Evolutionary conservation across 2,888 invertebrate genomes (phyloP), one percentile per base, ranked within the genome.

Genomic region (Teleiodes luculella): DNA sequence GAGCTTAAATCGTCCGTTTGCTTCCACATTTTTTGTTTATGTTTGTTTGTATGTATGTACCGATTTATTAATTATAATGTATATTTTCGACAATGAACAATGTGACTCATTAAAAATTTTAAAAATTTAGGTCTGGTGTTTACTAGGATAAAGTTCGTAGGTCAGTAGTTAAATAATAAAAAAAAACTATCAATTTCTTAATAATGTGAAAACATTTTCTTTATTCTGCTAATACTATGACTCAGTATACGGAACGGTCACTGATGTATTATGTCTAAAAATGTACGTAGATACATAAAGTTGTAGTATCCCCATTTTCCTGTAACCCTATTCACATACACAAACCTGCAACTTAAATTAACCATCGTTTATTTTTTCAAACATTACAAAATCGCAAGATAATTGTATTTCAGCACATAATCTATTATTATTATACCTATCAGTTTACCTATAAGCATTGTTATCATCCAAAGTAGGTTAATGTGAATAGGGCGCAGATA

Each of bases 401-500:
- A 36, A 5, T 3, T 37, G 2, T 14, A 2, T 37, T 16, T 37
- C 36, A n/a, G n/a, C n/a, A n/a, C n/a, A n/a, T n/a, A n/a, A n/a
- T n/a, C n/a, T n/a, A n/a, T n/a, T 37, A n/a, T 3, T 39, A 18
- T 39, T 16, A 3, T 16, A 18, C 10, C 18, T 39, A 39, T 10
- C 10, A 18, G 10, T 14, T 1, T 13, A 13, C 10, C 3, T 16
- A 16, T 37, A 37, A 6, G 13, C 14, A 37, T 11, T 41, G n/a
- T 20, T 20, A 11, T 41, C 3, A 20, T 20, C 3, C 41, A 49
- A 58, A 51, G 56, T 53, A 58, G 60, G 62, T 57, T 64, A 66
- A 63, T 68, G 64, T 69, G 68, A 67, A 68, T 69, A 67, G 58
- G 45, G 53, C 59, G 58, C 64, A 65, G 59, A 55, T 62, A 57